phyloP scores from a whole-genome alignment of 2,113 vertebrate species.

The Notothenia coriiceps region DNA sequence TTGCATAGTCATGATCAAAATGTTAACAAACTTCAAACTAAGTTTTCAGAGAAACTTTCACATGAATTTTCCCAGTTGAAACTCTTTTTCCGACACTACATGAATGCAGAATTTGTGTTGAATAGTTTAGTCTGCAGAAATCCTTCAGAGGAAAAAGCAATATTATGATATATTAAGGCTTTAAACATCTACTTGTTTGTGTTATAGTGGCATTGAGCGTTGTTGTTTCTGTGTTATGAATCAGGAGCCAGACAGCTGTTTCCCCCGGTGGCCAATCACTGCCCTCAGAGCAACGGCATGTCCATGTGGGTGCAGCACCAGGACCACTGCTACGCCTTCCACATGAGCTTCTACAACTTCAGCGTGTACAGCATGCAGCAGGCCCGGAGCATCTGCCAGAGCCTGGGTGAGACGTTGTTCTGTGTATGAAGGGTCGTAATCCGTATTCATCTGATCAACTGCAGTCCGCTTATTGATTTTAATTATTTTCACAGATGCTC shows the following conservation, averaged over 20 bases:
- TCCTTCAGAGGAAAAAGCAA: neutral
- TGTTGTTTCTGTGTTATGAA: neutral
- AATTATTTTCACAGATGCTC: conserved; percentile 80
- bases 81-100: too few relatives aligned
- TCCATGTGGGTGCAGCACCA: conserved; percentile 88
- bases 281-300: conserved; percentile 75
- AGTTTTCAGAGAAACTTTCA: too few relatives aligned
- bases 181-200: neutral
- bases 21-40: too few relatives aligned
- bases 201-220: neutral
- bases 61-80: too few relatives aligned
- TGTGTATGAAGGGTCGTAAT: neutral
- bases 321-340: conserved; percentile 89
- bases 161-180: too few relatives aligned
- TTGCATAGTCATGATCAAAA: too few relatives aligned
- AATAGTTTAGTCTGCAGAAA: neutral
- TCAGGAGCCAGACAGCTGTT: conserved; percentile 58
- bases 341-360: conserved; percentile 89
- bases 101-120: neutral
- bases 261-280: conserved; percentile 67
- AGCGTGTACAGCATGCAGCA: conserved; percentile 82
- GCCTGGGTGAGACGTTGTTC: conserved; percentile 83
- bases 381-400: conserved; percentile 86
- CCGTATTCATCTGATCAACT: conserved; percentile 11
- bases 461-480: neutral